Conservation (phyloP, 2,888 invertebrate genomes). For the Callinectes sapidus region DNA sequence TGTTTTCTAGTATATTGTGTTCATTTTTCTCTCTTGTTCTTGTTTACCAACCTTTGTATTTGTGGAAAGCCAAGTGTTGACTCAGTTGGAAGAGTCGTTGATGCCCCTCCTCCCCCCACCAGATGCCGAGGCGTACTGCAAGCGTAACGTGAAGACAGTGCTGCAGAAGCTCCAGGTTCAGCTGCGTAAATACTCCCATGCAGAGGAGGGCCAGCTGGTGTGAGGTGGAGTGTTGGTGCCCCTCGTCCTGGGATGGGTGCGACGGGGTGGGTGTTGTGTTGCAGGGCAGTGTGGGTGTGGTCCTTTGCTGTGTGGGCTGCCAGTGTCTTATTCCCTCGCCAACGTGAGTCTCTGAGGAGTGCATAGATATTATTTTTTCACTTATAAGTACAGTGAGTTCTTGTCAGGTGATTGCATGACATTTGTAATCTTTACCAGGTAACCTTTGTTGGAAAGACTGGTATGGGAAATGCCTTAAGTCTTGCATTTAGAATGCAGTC, state of each 20-base stretch:
- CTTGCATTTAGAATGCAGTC: neutral
- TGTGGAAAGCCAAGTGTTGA: neutral
- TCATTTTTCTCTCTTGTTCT: neutral
- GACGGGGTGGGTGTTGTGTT: neutral
- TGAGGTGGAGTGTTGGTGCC: conserved; percentile 6
- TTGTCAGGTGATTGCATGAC: neutral
- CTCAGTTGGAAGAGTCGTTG: neutral
- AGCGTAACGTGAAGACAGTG: conserved; percentile 69
- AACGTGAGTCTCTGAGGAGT: conserved; percentile 5
- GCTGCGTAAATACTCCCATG: conserved; percentile 61
- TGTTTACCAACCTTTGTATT: neutral
- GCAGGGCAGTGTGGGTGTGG: neutral
- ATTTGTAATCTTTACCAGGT: neutral
- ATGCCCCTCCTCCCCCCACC: neutral
- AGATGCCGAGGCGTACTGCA: conserved; percentile 72
- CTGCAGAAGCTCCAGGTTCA: conserved; percentile 66
- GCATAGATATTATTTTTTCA: neutral
- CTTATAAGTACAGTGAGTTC: conserved; percentile 6
- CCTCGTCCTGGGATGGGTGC: conserved; percentile 15
- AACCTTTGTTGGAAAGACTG: neutral
- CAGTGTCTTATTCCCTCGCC: conserved; percentile 5
- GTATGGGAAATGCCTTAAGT: neutral
- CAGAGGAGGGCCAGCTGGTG: conserved; percentile 35
- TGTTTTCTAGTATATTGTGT: too few species aligned
- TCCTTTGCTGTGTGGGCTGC: neutral